Evolutionary conservation across 2,113 vertebrate species (phyloP).

Genomic region (Osmerus mordax): DNA sequence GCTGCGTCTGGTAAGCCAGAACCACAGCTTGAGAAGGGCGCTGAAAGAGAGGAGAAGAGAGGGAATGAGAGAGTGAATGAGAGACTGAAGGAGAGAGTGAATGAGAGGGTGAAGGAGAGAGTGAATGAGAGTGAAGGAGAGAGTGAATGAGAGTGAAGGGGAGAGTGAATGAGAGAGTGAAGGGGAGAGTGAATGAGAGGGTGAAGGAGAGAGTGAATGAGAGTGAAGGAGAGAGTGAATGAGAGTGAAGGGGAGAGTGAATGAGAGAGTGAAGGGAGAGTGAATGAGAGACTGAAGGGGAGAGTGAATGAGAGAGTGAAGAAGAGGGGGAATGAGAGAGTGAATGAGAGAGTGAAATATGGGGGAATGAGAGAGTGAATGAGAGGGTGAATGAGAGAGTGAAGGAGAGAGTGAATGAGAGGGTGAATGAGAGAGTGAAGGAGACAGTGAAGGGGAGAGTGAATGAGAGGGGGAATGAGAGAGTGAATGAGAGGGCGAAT

Average conservation of each 20-base stretch:
- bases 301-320: constrained; percentile 50
- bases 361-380: constrained; percentile 51
- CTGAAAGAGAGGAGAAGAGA: too few species aligned
- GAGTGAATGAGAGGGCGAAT: constrained; percentile 35
- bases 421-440: constrained; percentile 18
- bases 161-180: too few species aligned
- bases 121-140: too few species aligned
- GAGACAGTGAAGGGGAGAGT: constrained; percentile 43
- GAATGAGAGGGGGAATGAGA: constrained; percentile 7
- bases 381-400: constrained; percentile 54
- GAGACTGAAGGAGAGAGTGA: too few species aligned
- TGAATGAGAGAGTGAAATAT: constrained; percentile 1
- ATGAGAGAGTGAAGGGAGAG: too few species aligned
- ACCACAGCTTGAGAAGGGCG: constrained; percentile 77
- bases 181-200: too few species aligned
- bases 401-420: not conserved
- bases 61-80: too few species aligned
- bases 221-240: too few species aligned
- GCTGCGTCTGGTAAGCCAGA: constrained; percentile 76
- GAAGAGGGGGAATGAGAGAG: not conserved
- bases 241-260: constrained; percentile 46
- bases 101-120: too few species aligned
- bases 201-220: too few species aligned
- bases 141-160: too few species aligned
- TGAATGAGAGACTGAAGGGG: too few species aligned